phyloP scores from a whole-genome alignment of 2,797 vertebrate genomes.

The Pseudomugil tenellus region DNA sequence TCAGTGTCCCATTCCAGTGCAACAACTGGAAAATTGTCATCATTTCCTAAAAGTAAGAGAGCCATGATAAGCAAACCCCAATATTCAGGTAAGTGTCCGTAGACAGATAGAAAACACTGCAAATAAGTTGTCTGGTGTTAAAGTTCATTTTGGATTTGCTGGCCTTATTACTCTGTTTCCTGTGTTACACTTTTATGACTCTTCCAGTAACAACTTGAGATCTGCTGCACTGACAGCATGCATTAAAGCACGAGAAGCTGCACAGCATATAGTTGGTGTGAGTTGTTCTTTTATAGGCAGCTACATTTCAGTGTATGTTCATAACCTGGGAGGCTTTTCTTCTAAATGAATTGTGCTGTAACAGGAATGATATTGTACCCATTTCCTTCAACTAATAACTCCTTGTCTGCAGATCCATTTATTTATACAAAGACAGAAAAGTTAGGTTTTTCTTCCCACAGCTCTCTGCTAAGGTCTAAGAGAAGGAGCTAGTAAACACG shows the following conservation, averaged over 20 bases:
- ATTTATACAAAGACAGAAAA: constrained; percentile 62
- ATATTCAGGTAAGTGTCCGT: constrained; percentile 26
- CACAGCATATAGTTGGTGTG: background rate
- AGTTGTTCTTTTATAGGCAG: background rate
- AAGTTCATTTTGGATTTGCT: constrained; percentile 36
- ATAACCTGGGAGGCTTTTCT: constrained; percentile 18
- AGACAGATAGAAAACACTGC: constrained; percentile 55
- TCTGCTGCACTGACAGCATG: constrained; percentile 5
- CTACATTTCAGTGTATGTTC: constrained; percentile 2
- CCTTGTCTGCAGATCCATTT: constrained; percentile 43
- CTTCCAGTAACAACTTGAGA: constrained; percentile 7
- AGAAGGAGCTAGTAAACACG: constrained; percentile 2
- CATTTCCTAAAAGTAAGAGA: constrained; percentile 83
- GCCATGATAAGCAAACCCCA: constrained; percentile 28
- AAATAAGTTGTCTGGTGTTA: constrained; percentile 24
- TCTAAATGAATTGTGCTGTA: constrained; percentile 18
- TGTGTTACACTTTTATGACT: constrained; percentile 11
- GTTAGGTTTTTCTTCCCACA: constrained; percentile 43
- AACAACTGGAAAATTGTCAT: constrained; percentile 94
- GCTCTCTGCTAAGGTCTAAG: constrained; percentile 6
- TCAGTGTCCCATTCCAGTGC: constrained; percentile 93
- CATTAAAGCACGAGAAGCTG: constrained; percentile 7
- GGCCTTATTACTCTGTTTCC: constrained; percentile 32
- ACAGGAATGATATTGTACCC: constrained; percentile 60
- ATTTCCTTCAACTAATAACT: constrained; percentile 59